These are phyloP conservation scores for Lepus oiostolus DNA, from an alignment of 2,797 vertebrate species.

Conservation along the genomic window DNA sequence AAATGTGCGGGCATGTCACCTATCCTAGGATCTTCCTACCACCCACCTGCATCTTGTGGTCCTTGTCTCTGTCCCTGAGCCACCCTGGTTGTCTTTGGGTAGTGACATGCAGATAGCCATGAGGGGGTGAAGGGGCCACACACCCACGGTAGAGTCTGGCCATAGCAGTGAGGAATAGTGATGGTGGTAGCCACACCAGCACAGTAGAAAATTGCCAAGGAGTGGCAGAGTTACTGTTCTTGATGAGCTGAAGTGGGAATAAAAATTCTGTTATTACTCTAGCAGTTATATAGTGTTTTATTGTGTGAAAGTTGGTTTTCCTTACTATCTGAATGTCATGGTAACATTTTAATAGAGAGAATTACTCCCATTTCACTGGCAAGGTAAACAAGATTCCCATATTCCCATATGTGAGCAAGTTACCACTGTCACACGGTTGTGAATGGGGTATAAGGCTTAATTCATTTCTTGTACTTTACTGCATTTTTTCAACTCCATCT, in stretches of 20 bases:
- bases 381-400: neutral
- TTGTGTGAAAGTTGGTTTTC: neutral
- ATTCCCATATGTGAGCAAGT: neutral
- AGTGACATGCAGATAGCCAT: neutral
- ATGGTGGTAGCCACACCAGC: no score
- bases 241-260: neutral
- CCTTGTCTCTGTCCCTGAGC: neutral
- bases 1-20: neutral
- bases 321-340: neutral
- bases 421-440: neutral
- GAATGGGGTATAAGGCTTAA: neutral
- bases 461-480: neutral
- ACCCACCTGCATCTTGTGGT: neutral
- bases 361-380: slow-evolving; percentile 27
- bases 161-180: neutral
- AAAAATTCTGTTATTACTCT: neutral
- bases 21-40: neutral
- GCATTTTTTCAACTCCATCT: neutral
- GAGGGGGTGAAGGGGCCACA: neutral
- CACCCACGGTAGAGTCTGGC: neutral
- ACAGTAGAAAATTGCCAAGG: neutral
- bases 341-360: neutral
- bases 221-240: neutral
- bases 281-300: neutral
- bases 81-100: neutral